Base-by-base conservation (phyloP, 2,888 invertebrate genomes). In the Bombylius discolor region DNA sequence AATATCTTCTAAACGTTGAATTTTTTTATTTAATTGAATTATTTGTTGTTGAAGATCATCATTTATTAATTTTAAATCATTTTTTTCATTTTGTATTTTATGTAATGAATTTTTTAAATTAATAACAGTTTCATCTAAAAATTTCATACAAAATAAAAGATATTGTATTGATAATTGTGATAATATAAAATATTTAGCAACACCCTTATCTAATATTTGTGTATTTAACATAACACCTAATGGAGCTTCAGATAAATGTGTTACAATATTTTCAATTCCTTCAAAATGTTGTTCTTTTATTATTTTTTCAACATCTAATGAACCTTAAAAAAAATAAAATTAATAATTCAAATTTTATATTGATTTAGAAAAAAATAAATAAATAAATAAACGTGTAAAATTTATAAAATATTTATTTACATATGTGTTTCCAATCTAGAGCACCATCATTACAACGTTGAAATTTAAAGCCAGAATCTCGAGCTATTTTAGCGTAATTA, bases 81-180 rank as follows among this genome's bases (percentile, higher is more conserved):
- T 63, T 34, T 71, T 65, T 51, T 72, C 71, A 51, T 62, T 58
- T 57, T 72, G 69, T 0, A 67, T 58, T 0, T 61, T 59, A 2
- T 61, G 62, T 33, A 70, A 63, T 0, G 66, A 64, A 12, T 68
- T 68, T 1, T 67, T 64, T 32, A 74, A 56, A 5, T 67, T 67
- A 0, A 57, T 58, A 4, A 71, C 66, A 6, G 66, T 67, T 59
- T 74, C 70, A 53, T 73, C 73, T 12, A 74, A 62, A 59, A 69
- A 73, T 7, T 69, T 68, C 33, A 70, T 71, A 57, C 73, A 74
- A 57, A 68, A 74, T 13, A 70, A 53, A 44, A 74, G 56, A 58
- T 73, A 74, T 55, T 74, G 74, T 44, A 74, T 63, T 14, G 70
- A 66, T 42, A 70, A 66, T 52, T 74, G 73, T 0, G 72, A 68